These are phyloP conservation scores for Drosophila lowei DNA, from an alignment of 1,140 invertebrate species.

Conservation along the genomic window DNA sequence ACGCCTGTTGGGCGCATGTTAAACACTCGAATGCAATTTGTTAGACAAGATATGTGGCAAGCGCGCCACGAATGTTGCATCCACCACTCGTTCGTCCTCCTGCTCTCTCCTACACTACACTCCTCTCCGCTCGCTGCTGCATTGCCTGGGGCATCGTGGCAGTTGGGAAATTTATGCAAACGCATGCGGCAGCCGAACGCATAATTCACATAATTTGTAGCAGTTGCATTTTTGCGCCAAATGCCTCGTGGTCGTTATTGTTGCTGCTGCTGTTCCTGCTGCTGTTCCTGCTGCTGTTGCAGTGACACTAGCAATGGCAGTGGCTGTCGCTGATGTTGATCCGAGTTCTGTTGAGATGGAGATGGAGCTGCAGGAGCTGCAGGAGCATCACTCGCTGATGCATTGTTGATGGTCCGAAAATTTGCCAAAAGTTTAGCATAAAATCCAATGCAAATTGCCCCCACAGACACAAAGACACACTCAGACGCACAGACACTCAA, in stretches of 20 bases:
- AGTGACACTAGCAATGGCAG: slow-evolving; percentile 17
- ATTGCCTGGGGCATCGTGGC: slow-evolving; percentile 60
- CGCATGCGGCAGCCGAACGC: slow-evolving; percentile 76
- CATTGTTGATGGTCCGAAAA: slow-evolving; percentile 79
- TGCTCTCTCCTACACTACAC: neutral
- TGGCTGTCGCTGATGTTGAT: slow-evolving; percentile 36
- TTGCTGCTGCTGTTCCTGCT: slow-evolving; percentile 31
- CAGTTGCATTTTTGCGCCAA: slow-evolving; percentile 77
- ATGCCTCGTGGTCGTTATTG: slow-evolving; percentile 60
- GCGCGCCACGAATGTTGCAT: slow-evolving; percentile 49
- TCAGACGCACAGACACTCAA: neutral
- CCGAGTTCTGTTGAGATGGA: slow-evolving; percentile 27
- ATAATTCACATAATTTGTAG: slow-evolving; percentile 81
- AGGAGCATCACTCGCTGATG: slow-evolving; percentile 58
- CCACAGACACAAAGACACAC: neutral
- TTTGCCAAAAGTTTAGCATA: slow-evolving; percentile 71
- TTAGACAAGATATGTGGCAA: slow-evolving; percentile 81
- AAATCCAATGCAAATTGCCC: slow-evolving; percentile 75
- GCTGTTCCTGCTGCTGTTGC: slow-evolving; percentile 18
- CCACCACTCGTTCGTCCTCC: slow-evolving; percentile 3
- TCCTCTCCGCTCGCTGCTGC: slow-evolving; percentile 15
- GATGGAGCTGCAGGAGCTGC: slow-evolving; percentile 14
- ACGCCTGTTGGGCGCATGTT: slow-evolving; percentile 79
- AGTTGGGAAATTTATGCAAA: slow-evolving; percentile 79
- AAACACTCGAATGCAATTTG: slow-evolving; percentile 81